Percentiles rank a stretch among this genome's conserved stretches.
Evolutionary conservation across 1,140 invertebrate genomes (phyloP).

Genomic region (Argopecten irradians): DNA sequence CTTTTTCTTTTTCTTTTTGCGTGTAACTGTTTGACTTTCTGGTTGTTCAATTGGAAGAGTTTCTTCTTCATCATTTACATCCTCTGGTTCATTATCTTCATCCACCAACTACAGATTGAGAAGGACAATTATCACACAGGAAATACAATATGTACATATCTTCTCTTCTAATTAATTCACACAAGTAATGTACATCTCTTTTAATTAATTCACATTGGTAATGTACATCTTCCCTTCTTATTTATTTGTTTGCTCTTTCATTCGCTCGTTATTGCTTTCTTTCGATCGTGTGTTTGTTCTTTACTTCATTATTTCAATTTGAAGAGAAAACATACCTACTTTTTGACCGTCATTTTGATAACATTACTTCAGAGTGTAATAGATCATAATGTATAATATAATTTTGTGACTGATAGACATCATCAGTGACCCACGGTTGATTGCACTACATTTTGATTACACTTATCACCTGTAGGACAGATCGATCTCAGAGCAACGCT

Average conservation of each 20-base stretch:
- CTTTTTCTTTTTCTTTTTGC: conserved; percentile 67
- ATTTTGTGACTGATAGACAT: too few relatives aligned
- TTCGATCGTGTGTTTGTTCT: background rate
- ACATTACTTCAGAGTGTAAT: too few relatives aligned
- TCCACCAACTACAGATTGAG: conserved; percentile 79
- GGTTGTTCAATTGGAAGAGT: conserved; percentile 80
- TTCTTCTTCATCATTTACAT: conserved; percentile 73
- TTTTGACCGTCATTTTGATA: too few relatives aligned
- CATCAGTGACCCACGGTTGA: too few relatives aligned
- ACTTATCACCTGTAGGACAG: too few relatives aligned
- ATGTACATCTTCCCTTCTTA: background rate
- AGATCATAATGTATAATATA: too few relatives aligned
- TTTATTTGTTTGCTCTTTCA: background rate
- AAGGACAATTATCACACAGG: conserved; percentile 28
- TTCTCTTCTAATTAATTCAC: too few relatives aligned
- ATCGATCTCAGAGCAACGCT: too few relatives aligned
- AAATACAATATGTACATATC: background rate
- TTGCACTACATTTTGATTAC: too few relatives aligned
- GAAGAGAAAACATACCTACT: too few relatives aligned
- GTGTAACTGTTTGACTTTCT: conserved; percentile 53
- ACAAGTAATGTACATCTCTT: background rate
- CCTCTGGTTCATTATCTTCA: conserved; percentile 81
- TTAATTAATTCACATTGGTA: background rate
- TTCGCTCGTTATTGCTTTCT: background rate
- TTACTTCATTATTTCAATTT: too few relatives aligned